phyloP scores from a whole-genome alignment of 2,888 invertebrate genomes.

The Tyria jacobaeae region DNA sequence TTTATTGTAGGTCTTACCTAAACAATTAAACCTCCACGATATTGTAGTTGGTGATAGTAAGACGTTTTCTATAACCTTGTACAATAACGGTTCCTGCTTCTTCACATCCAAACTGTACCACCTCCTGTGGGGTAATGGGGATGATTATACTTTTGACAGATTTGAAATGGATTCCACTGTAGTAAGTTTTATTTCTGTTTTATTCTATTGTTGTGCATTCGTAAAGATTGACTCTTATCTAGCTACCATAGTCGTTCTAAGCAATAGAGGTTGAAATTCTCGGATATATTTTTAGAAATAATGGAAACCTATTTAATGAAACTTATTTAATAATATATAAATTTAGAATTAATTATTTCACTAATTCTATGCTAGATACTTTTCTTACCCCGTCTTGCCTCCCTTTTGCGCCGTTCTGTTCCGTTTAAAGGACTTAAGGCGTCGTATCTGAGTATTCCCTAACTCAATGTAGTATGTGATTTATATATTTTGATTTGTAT shows the following conservation, averaged over 20 bases:
- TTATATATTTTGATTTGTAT: too few relatives aligned
- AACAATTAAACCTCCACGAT: conserved; percentile 70
- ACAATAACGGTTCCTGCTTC: conserved; percentile 74
- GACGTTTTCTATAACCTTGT: conserved; percentile 64
- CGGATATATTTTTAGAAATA: too few relatives aligned
- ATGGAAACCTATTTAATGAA: too few relatives aligned
- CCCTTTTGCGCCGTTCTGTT: too few relatives aligned
- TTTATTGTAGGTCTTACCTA: conserved; percentile 70
- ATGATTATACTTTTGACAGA: conserved; percentile 69
- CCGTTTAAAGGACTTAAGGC: too few relatives aligned
- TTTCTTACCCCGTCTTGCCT: too few relatives aligned
- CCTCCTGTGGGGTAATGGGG: conserved; percentile 71
- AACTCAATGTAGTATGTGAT: too few relatives aligned
- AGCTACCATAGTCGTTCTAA: too few relatives aligned
- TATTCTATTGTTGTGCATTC: neutral
- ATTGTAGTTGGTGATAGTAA: conserved; percentile 68
- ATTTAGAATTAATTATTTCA: too few relatives aligned
- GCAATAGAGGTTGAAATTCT: neutral
- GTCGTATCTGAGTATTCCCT: neutral
- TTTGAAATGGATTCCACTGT: conserved; percentile 70
- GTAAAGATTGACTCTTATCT: neutral
- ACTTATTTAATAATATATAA: too few relatives aligned
- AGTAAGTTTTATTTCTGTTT: conserved; percentile 56
- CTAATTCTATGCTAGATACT: too few relatives aligned
- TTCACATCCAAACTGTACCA: conserved; percentile 75